These are phyloP conservation scores for Siderastrea radians DNA, from an alignment of 92 coral and sea anemone species.

Conservation along the genomic window DNA sequence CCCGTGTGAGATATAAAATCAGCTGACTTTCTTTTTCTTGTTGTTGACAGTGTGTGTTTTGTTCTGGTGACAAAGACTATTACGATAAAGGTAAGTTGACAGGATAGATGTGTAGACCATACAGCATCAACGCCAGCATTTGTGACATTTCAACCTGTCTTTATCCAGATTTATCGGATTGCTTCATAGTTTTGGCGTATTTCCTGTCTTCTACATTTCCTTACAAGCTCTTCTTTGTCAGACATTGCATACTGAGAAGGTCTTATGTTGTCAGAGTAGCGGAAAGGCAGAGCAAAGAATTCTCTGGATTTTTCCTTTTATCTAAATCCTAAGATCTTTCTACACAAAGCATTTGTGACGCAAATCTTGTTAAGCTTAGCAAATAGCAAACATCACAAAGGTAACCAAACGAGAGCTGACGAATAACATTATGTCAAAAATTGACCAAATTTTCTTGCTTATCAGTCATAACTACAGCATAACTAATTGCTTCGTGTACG, in stretches of 20 bases:
- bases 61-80: neutral
- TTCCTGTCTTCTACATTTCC: neutral
- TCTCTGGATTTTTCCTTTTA: neutral
- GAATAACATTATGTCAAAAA: neutral
- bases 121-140: neutral
- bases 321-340: neutral
- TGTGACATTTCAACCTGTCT: neutral
- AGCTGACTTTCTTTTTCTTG: neutral
- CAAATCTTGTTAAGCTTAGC: neutral
- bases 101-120: neutral
- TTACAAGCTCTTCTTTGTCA: neutral
- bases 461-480: neutral
- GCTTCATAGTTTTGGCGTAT: too few species aligned
- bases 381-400: slow-evolving; percentile 4
- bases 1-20: neutral
- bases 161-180: neutral
- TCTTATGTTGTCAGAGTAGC: neutral
- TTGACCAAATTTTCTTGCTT: neutral
- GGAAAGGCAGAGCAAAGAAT: neutral
- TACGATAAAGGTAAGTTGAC: slow-evolving; percentile 26
- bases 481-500: neutral
- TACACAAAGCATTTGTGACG: neutral
- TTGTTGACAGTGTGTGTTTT: slow-evolving; percentile 1
- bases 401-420: neutral
- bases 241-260: neutral